Conservation (phyloP, 1,140 invertebrate species). For the Heliothis virescens region DNA sequence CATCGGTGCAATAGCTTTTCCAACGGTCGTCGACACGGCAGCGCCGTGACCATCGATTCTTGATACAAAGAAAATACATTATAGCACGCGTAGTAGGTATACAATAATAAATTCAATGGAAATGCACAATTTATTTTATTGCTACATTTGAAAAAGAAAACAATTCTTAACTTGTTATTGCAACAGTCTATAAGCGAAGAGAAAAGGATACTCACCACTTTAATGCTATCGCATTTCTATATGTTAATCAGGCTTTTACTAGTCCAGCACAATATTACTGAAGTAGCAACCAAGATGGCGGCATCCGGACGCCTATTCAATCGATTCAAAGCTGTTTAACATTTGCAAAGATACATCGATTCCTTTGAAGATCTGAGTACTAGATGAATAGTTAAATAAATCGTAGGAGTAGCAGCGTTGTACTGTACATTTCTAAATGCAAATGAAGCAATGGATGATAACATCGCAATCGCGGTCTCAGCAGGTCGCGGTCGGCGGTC, state of each 20-base stretch:
- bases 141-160: too few species aligned
- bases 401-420: not conserved
- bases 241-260: not conserved
- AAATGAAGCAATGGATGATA: slow-evolving; percentile 39
- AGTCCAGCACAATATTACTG: not conserved
- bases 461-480: slow-evolving; percentile 32
- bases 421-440: slow-evolving; percentile 41
- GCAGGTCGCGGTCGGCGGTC: slow-evolving; percentile 32
- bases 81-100: too few species aligned
- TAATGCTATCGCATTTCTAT: not conserved
- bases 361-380: slow-evolving; percentile 17
- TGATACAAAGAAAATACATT: not conserved
- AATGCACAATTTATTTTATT: too few species aligned
- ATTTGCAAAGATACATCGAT: slow-evolving; percentile 17
- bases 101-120: too few species aligned
- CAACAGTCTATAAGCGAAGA: too few species aligned
- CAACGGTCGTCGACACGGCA: slow-evolving; percentile 26
- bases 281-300: not conserved
- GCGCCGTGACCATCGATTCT: slow-evolving; percentile 5
- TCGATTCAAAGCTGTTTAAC: slow-evolving; percentile 13
- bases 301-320: slow-evolving; percentile 2
- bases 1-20: not conserved
- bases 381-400: slow-evolving; percentile 6
- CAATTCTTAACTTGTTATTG: too few species aligned
- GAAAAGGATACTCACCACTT: too few species aligned